Conservation (phyloP, 2,888 invertebrate species). For the Baccha elongata region DNA sequence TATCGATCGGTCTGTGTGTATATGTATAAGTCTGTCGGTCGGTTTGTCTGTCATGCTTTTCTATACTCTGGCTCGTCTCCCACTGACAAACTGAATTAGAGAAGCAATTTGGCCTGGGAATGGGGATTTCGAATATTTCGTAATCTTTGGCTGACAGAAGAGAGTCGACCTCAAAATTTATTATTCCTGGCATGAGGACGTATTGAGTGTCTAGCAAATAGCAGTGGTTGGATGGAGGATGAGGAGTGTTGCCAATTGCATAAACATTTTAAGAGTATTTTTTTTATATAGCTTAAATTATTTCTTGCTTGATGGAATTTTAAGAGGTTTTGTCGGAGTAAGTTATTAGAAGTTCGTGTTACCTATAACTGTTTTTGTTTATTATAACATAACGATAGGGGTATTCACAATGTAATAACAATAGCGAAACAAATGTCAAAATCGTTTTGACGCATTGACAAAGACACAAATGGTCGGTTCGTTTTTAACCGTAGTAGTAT, state of each 20-base stretch:
- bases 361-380: no score
- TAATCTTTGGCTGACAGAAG: constrained; percentile 56
- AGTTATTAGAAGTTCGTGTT: no score
- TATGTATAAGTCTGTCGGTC: constrained; percentile 29
- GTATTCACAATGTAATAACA: no score
- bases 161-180: constrained; percentile 71
- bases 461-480: no score
- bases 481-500: no score
- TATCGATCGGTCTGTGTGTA: constrained; percentile 63
- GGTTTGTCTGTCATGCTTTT: constrained; percentile 30
- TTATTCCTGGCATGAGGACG: constrained; percentile 53
- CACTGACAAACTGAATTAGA: constrained; percentile 41
- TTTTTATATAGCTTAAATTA: no score
- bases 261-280: no score
- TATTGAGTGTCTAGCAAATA: constrained; percentile 65
- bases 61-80: constrained; percentile 31
- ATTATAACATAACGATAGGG: no score
- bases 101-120: constrained; percentile 38
- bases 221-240: not conserved
- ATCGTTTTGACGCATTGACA: no score
- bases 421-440: no score
- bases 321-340: no score
- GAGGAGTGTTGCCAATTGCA: constrained; percentile 12
- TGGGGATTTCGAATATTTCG: constrained; percentile 24
- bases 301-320: no score